phyloP scores from a whole-genome alignment of 2,888 invertebrate species.

The Leptopilina syphax region DNA sequence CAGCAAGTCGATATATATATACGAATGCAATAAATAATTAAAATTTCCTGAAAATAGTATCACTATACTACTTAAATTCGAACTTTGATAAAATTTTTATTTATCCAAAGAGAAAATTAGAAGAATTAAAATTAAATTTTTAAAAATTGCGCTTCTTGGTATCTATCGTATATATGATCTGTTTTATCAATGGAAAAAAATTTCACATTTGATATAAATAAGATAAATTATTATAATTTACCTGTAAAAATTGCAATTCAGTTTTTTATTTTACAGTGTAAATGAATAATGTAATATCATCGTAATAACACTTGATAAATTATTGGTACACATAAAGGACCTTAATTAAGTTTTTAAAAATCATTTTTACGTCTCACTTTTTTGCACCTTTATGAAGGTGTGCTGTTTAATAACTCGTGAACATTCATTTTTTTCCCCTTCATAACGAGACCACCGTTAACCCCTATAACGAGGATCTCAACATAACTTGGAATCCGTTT shows the following conservation, averaged over 20 bases:
- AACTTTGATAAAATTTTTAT: no score
- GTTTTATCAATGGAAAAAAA: no score
- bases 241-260: no score
- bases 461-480: constrained; percentile 37
- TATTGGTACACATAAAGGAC: constrained; percentile 12
- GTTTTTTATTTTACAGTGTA: no score
- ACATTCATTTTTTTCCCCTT: constrained; percentile 12
- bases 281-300: no score
- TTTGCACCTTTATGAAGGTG: constrained; percentile 15
- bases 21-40: constrained; percentile 19
- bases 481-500: constrained; percentile 38
- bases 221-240: no score
- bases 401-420: constrained; percentile 31
- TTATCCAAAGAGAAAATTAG: no score
- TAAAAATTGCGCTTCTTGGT: no score
- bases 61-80: no score
- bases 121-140: no score
- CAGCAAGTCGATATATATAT: background rate
- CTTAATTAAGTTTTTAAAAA: constrained; percentile 19
- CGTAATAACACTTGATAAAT: background rate
- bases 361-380: constrained; percentile 17
- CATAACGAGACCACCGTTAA: constrained; percentile 31
- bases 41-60: background rate
- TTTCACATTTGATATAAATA: no score
- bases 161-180: no score